Evolutionary conservation across 1,140 invertebrate genomes (phyloP), one percentile per base, ranked within the genome.

Genomic region (Dreissena rostriformis): DNA sequence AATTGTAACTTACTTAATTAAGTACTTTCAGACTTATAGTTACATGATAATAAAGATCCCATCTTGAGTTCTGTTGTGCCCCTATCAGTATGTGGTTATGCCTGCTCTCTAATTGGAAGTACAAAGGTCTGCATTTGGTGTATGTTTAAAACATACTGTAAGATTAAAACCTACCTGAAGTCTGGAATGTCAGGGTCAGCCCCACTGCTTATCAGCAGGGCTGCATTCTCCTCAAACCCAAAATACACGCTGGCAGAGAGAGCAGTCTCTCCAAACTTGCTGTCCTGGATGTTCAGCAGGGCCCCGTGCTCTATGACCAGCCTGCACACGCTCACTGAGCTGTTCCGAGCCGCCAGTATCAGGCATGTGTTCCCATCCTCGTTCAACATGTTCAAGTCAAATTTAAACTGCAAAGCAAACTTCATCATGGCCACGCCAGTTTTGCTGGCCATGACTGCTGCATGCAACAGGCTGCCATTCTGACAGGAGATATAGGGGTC

Each of bases 211-310:
- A 87, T 75, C 51, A 89, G 61, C 11, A 85, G 39, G 24, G 73
- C 66, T 15, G 88, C 83, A 82, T 87, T 87, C 10, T 82, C 73
- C 73, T 87, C 85, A 75, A 80, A 86, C 28, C 86, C 88, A 79
- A 87, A 87, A 66, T 87, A 87, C 14, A 87, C 81, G 68, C 86
- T 86, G 24, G 74, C 81, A 15, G 85, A 86, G 10, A 89, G 83
- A 0, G 88, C 84, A 24, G 88, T 89, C 57, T 89, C 86, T 17
- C 85, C 84, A 80, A 72, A 86, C 29, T 82, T 84, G 29, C 55
- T 67, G 84, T 89, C 88, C 26, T 72, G 73, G 0, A 65, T 61
- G 71, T 89, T 87, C 71, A 89, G 61, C 10, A 63, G 57, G 29
- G 84, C 88, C n/a, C 88, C 88, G n/a, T 75, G 29, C 6, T 79